phyloP scores from a whole-genome alignment of 2,797 vertebrate genomes.

The Paguma larvata region DNA sequence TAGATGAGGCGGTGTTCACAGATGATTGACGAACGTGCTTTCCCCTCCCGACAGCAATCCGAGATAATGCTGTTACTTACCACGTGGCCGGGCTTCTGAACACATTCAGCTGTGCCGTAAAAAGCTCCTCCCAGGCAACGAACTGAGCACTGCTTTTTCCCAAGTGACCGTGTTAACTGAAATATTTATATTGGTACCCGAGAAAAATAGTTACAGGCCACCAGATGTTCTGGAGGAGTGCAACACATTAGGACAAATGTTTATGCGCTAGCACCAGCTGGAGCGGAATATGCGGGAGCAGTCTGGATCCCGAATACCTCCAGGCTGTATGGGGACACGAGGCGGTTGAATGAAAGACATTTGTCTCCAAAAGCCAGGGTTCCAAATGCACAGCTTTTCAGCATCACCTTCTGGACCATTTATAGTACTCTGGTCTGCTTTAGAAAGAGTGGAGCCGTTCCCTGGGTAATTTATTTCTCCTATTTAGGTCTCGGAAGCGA shows the following conservation, averaged over 20 bases:
- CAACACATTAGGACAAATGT: not conserved
- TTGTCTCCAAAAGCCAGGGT: constrained; percentile 1
- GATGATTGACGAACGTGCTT: not conserved
- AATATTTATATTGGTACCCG: not conserved
- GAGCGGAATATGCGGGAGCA: not conserved
- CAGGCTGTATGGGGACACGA: not conserved
- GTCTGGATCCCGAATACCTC: not conserved
- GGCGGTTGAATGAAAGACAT: not conserved
- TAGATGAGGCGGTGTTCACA: not conserved
- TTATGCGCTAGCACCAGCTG: not conserved
- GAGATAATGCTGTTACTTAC: not conserved
- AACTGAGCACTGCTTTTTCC: not conserved
- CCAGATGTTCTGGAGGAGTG: not conserved
- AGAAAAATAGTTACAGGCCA: constrained; percentile 15
- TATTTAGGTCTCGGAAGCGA: constrained; percentile 94
- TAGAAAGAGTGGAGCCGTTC: not conserved
- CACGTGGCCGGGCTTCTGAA: not conserved
- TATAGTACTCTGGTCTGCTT: not conserved
- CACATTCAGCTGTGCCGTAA: not conserved
- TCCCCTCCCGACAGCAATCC: not conserved
- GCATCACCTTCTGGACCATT: not conserved
- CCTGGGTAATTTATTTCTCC: constrained; percentile 38
- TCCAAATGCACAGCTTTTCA: not conserved
- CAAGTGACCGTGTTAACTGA: not conserved
- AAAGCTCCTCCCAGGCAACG: not conserved